These are phyloP conservation scores for Laothoe populi DNA, from an alignment of 2,888 invertebrate genomes.

Conservation along the genomic window DNA sequence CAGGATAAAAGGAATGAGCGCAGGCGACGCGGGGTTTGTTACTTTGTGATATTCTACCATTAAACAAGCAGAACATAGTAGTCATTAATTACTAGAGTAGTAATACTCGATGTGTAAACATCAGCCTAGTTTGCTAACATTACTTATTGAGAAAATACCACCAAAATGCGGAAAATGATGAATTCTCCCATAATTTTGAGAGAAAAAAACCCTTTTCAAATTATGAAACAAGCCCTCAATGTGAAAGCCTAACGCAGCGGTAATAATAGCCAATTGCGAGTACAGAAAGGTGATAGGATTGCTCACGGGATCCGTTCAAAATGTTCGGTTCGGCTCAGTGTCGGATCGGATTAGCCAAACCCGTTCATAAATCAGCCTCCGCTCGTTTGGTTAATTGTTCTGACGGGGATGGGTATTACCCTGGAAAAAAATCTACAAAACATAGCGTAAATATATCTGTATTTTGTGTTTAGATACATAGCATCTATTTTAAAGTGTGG, in stretches of 20 bases:
- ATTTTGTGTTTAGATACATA: neutral
- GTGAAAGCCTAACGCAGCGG: neutral
- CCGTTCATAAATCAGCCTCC: conserved; percentile 50
- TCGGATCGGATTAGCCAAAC: conserved; percentile 42
- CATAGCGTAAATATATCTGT: conserved; percentile 25
- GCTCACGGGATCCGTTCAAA: conserved; percentile 11
- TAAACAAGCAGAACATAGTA: no score
- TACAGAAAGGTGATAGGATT: conserved; percentile 17
- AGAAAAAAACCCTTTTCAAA: neutral
- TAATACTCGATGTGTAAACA: no score
- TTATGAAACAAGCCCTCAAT: neutral
- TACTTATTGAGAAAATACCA: no score
- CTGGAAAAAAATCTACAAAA: conserved; percentile 31
- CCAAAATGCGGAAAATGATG: no score
- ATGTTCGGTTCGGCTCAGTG: conserved; percentile 37
- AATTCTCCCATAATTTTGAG: neutral
- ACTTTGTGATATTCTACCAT: no score
- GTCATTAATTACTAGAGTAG: no score
- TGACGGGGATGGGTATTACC: conserved; percentile 38
- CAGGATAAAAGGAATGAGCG: no score
- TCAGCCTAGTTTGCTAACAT: no score
- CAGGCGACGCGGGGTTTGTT: no score
- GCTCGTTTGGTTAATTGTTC: conserved; percentile 52
- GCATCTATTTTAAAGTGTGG: no score
- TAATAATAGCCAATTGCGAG: conserved; percentile 10